phyloP scores from a whole-genome alignment of 2,797 vertebrate genomes.

The Brachyalestes nurse region DNA sequence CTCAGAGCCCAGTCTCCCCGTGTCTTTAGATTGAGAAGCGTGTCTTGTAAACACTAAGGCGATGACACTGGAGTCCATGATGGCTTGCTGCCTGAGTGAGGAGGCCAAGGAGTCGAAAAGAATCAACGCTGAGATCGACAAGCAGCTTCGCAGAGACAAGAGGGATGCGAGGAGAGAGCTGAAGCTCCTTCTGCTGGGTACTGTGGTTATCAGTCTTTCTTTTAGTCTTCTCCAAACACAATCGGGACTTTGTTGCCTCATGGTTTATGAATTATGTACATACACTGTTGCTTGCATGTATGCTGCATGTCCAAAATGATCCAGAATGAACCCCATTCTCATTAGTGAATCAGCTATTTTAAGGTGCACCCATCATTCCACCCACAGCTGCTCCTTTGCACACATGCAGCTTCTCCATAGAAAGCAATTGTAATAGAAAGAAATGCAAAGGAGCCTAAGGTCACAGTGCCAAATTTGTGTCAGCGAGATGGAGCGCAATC shows the following conservation, averaged over 20 bases:
- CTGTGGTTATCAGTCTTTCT: slow-evolving; percentile 43
- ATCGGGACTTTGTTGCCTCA: no score
- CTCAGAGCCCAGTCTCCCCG: slow-evolving; percentile 18
- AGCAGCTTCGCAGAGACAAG: slow-evolving; percentile 96
- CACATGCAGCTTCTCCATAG: background rate
- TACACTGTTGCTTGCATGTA: background rate
- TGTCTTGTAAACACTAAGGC: slow-evolving; percentile 71
- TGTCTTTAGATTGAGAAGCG: slow-evolving; percentile 1
- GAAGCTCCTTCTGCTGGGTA: slow-evolving; percentile 95
- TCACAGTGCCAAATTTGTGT: background rate
- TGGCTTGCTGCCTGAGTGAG: slow-evolving; percentile 99
- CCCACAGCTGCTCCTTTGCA: background rate
- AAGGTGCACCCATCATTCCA: background rate
- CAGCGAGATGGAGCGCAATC: background rate
- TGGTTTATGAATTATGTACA: background rate
- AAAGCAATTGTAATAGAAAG: background rate
- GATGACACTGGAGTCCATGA: slow-evolving; percentile 99
- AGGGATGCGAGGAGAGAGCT: slow-evolving; percentile 93
- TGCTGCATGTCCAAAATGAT: background rate
- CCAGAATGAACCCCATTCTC: background rate
- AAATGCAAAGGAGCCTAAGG: background rate
- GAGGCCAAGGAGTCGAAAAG: slow-evolving; percentile 99
- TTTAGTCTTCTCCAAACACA: background rate
- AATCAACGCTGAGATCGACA: slow-evolving; percentile 98
- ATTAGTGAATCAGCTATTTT: background rate